Conservation (phyloP, 2,797 vertebrate genomes). For the Pseudocheirus occidentalis region DNA sequence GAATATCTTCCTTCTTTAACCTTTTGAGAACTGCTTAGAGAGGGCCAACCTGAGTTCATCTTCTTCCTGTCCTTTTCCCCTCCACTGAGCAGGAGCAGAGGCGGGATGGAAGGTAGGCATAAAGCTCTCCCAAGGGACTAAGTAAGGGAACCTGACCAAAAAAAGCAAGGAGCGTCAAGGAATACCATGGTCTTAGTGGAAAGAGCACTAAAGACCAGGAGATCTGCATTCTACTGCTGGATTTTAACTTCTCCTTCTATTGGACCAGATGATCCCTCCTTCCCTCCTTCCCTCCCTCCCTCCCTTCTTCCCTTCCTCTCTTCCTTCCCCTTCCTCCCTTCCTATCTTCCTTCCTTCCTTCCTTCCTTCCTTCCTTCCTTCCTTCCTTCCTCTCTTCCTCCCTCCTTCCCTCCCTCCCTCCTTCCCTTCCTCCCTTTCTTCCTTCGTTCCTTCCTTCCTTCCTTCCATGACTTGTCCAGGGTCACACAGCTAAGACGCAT, state of each 20-base stretch:
- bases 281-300: too few species aligned
- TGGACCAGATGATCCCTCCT: not conserved
- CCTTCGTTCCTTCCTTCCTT: too few species aligned
- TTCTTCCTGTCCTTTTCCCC: not conserved
- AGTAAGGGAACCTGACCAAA: not conserved
- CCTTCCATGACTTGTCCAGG: not conserved
- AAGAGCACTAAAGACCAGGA: not conserved
- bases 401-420: too few species aligned
- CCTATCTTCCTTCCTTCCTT: too few species aligned
- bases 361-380: too few species aligned
- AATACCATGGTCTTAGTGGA: not conserved
- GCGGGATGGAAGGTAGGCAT: not conserved
- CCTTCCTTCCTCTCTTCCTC: too few species aligned
- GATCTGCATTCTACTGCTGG: not conserved
- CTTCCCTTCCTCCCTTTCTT: too few species aligned
- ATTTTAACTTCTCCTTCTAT: not conserved
- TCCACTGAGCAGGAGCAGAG: not conserved
- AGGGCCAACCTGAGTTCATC: not conserved
- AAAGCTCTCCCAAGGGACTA: not conserved
- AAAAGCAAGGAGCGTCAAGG: not conserved
- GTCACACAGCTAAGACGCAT: not conserved
- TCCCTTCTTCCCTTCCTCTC: too few species aligned
- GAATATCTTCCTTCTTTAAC: not conserved
- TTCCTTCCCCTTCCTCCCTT: too few species aligned
- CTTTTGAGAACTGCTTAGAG: not conserved